A percentile compares a stretch with the other conserved stretches of the same genome.
Conservation (phyloP, 2,797 vertebrate genomes). For the Hippopotamyrus pictus region DNA sequence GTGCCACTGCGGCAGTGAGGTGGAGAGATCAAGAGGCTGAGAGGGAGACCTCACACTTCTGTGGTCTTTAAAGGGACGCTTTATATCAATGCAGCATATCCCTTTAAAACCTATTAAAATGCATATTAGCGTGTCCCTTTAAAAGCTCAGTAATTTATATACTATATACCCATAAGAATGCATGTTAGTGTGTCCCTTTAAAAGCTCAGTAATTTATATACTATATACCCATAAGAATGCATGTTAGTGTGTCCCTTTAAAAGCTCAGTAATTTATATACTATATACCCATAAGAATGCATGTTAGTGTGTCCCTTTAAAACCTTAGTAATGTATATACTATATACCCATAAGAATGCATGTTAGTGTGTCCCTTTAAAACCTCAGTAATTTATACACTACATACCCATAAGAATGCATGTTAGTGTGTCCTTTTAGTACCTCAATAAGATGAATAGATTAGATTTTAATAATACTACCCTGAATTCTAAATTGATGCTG, state of each 20-base stretch:
- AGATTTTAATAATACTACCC: neutral
- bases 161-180: no score
- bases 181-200: no score
- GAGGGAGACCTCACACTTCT: neutral
- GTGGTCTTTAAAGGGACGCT: neutral
- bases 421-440: neutral
- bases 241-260: neutral
- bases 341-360: no score
- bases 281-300: no score
- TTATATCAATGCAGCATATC: neutral
- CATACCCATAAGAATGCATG: neutral
- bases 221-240: neutral
- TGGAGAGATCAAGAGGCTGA: neutral
- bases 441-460: neutral
- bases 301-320: neutral
- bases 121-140: neutral
- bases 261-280: neutral
- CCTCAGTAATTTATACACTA: no score
- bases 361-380: no score
- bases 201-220: no score
- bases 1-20: neutral
- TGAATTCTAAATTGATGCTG: neutral
- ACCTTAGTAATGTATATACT: no score
- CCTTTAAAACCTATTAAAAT: neutral
- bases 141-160: no score